These are phyloP conservation scores for Caenorhabditis uteleia DNA, from an alignment of 2,888 invertebrate species.

Conservation along the genomic window DNA sequence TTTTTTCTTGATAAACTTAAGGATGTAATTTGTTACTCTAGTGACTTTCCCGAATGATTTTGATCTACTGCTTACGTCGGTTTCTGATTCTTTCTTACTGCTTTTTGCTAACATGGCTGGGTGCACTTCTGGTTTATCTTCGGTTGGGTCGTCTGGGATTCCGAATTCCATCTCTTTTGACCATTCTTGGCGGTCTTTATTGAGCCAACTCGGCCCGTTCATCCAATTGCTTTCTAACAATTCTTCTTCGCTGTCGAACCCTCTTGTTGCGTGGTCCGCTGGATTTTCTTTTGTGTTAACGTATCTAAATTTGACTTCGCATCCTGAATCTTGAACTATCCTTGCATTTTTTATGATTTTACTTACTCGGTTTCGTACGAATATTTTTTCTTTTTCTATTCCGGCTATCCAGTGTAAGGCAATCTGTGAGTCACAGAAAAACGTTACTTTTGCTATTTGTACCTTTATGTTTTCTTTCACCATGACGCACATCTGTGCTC, in stretches of 20 bases:
- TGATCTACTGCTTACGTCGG: not conserved
- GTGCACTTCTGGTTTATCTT: not conserved
- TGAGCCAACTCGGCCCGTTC: conserved; percentile 5
- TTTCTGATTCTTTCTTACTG: not conserved
- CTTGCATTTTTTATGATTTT: conserved; percentile 1
- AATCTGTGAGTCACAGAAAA: conserved; percentile 4
- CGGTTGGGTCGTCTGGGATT: not conserved
- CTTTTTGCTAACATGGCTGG: not conserved
- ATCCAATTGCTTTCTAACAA: conserved; percentile 4
- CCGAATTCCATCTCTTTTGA: not conserved
- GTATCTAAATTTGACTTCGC: not conserved
- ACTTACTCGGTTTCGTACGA: conserved; percentile 6
- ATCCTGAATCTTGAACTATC: not conserved
- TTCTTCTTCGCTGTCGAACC: conserved; percentile 2
- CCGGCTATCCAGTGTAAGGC: conserved; percentile 4
- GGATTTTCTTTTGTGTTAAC: conserved; percentile 11
- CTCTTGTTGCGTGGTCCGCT: conserved; percentile 11
- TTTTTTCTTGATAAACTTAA: not conserved
- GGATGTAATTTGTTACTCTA: not conserved
- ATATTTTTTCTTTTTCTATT: conserved; percentile 1
- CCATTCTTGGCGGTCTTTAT: not conserved
- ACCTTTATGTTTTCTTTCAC: not conserved
- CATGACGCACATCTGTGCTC: not conserved
- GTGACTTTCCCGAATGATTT: not conserved
- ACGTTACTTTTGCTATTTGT: not conserved